A percentile compares a stretch with the other conserved stretches of the same genome.
phyloP scores from a whole-genome alignment of 2,888 invertebrate species.

The Invenusta paracnida region DNA sequence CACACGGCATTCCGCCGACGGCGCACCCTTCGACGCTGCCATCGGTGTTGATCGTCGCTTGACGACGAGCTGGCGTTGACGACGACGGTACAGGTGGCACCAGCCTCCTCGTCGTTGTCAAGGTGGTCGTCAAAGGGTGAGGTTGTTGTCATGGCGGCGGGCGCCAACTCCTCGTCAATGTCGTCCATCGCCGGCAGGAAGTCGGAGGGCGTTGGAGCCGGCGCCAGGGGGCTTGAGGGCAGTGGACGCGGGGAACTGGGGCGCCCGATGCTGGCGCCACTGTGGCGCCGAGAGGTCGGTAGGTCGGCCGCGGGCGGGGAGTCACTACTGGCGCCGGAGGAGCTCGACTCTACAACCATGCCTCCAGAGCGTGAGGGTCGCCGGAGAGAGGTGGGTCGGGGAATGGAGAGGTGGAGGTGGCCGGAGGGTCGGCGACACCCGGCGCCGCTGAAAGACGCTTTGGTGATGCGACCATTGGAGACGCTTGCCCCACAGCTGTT shows the following conservation, averaged over 20 bases:
- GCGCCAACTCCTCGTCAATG: slow-evolving; percentile 2
- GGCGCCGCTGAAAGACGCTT: no score
- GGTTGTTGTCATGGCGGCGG: no score
- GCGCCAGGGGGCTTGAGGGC: background rate
- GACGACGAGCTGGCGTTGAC: background rate
- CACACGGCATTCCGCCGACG: background rate
- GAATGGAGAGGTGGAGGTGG: slow-evolving; percentile 13
- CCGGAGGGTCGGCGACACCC: background rate
- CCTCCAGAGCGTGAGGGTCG: background rate
- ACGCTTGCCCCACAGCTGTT: no score
- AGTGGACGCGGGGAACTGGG: background rate
- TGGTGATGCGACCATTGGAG: background rate
- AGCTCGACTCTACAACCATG: background rate
- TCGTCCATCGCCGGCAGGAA: slow-evolving; percentile 11
- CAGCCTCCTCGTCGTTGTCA: background rate
- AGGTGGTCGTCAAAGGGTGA: no score
- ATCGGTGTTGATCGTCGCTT: background rate
- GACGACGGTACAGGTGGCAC: background rate
- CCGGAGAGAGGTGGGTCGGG: background rate
- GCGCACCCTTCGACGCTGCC: background rate
- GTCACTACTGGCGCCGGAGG: background rate
- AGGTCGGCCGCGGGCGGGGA: background rate
- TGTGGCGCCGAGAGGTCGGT: background rate
- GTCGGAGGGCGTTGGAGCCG: slow-evolving; percentile 9
- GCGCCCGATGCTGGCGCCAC: background rate